A percentile compares a stretch with the other conserved stretches of the same genome.
These are phyloP conservation scores for Lasius fuliginosus DNA, from an alignment of 2,888 invertebrate genomes.

Conservation along the genomic window DNA sequence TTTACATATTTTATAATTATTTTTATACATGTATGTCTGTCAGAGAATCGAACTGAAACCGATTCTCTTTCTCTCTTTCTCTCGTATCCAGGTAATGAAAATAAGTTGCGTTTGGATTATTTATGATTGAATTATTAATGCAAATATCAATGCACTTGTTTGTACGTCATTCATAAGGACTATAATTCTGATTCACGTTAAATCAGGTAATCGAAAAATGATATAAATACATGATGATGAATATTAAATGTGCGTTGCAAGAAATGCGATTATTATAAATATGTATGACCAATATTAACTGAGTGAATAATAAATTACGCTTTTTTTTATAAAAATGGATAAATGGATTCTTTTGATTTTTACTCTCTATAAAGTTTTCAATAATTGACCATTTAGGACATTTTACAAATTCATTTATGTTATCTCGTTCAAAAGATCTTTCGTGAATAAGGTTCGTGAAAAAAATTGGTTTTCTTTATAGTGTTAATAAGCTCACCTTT, in stretches of 20 bases:
- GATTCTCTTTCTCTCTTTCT: no score
- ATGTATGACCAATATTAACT: neutral
- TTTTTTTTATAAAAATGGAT: neutral
- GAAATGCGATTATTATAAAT: no score
- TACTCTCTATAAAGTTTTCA: no score
- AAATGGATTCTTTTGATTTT: neutral
- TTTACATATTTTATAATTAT: neutral
- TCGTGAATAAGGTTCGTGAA: neutral
- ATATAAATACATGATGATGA: neutral
- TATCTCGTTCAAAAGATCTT: neutral
- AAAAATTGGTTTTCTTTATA: neutral
- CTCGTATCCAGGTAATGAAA: neutral
- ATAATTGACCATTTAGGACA: neutral
- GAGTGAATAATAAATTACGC: neutral
- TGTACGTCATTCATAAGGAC: neutral
- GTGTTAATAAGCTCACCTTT: conserved; percentile 85
- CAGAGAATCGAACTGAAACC: neutral
- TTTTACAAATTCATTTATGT: neutral
- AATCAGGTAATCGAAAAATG: neutral
- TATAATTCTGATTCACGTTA: neutral
- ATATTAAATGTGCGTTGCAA: neutral
- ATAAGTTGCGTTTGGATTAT: neutral
- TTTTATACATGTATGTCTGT: neutral
- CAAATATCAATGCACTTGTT: neutral
- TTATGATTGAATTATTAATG: neutral